Conservation (phyloP, 2,797 vertebrate species). For the Pseudomugil gertrudae region DNA sequence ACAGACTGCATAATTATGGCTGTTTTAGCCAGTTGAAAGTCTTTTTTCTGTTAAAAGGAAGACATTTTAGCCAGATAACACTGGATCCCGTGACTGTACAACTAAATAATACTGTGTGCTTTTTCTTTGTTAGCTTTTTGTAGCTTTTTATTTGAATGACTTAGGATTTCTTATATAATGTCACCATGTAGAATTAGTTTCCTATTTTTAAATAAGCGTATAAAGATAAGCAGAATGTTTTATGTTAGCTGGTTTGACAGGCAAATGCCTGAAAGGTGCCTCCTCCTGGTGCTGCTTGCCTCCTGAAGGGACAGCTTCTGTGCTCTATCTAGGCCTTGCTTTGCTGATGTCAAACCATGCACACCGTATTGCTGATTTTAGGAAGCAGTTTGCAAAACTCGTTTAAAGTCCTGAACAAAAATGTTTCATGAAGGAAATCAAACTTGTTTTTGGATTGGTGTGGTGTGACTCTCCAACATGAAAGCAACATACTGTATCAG, state of each 20-base stretch:
- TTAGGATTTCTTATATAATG: too few species aligned
- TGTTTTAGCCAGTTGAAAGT: slow-evolving; percentile 38
- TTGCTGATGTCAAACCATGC: slow-evolving; percentile 31
- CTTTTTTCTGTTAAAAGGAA: slow-evolving; percentile 39
- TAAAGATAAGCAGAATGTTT: neutral
- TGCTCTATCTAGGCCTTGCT: slow-evolving; percentile 25
- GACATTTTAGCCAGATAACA: slow-evolving; percentile 35
- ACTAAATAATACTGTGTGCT: slow-evolving; percentile 28
- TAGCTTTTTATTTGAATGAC: too few species aligned
- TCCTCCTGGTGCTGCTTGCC: slow-evolving; percentile 23
- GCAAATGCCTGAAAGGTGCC: slow-evolving; percentile 32
- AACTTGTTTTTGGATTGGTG: neutral
- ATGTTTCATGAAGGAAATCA: neutral
- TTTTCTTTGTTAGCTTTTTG: too few species aligned
- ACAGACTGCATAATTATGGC: slow-evolving; percentile 23
- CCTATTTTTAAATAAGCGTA: neutral
- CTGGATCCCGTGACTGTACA: slow-evolving; percentile 6
- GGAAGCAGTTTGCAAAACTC: slow-evolving; percentile 19
- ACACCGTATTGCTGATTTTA: slow-evolving; percentile 36
- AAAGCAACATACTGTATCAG: neutral
- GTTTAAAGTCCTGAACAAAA: neutral
- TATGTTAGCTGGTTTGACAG: slow-evolving; percentile 24
- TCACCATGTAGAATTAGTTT: slow-evolving; percentile 8
- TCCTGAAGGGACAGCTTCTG: slow-evolving; percentile 33
- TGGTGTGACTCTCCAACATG: neutral